Percentiles rank a stretch among this genome's conserved stretches.
Evolutionary conservation across 2,797 vertebrate species (phyloP).

Genomic region (Karalla daura): DNA sequence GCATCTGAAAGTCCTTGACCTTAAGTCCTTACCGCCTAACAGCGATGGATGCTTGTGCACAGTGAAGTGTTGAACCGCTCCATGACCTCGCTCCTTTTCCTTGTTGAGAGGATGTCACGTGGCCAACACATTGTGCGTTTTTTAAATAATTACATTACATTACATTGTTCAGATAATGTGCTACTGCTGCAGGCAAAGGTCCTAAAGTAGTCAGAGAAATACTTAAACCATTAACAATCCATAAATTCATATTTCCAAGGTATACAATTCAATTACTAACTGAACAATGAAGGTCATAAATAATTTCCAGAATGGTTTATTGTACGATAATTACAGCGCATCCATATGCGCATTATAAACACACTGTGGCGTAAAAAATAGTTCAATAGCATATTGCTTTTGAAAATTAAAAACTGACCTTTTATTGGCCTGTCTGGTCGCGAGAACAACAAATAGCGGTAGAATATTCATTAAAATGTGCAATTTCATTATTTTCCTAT

Average conservation of each 20-base stretch:
- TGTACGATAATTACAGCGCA: not conserved
- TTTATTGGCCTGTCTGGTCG: no score
- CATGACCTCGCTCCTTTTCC: not conserved
- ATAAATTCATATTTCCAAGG: no score
- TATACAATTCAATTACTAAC: no score
- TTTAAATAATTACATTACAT: not conserved
- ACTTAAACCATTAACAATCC: not conserved
- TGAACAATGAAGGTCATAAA: not conserved
- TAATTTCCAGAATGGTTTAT: not conserved
- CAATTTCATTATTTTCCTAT: not conserved
- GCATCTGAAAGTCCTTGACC: no score
- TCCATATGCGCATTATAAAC: not conserved
- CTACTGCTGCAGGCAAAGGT: slow-evolving; percentile 26
- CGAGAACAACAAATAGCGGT: not conserved
- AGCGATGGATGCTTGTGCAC: no score
- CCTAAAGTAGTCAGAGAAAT: not conserved
- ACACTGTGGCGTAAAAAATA: not conserved
- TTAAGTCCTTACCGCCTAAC: no score
- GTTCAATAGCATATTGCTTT: not conserved
- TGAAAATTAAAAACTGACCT: not conserved
- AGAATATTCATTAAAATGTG: not conserved
- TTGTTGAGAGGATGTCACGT: not conserved
- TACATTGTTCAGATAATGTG: slow-evolving; percentile 41
- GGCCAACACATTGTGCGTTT: not conserved
- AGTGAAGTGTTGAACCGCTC: no score